Conservation (phyloP, 2,888 invertebrate genomes). For the Dryobotodes eremita region DNA sequence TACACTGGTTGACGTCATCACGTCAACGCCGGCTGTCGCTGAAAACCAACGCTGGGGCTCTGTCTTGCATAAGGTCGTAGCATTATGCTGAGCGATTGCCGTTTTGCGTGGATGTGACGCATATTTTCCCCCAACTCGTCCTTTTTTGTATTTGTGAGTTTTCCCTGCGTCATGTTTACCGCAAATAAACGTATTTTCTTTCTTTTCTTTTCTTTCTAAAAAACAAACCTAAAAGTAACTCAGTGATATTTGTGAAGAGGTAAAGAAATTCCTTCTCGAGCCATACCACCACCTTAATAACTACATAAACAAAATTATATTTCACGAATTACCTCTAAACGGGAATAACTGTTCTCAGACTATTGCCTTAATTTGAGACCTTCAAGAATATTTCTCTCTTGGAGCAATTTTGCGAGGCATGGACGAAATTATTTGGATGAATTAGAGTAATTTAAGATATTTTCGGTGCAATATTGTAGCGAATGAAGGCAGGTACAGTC, state of each 20-base stretch:
- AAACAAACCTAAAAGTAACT: constrained; percentile 4
- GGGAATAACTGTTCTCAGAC: constrained; percentile 41
- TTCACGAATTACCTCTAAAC: constrained; percentile 39
- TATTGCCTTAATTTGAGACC: constrained; percentile 52
- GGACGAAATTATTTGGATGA: constrained; percentile 43
- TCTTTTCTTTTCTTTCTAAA: neutral
- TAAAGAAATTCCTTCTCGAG: constrained; percentile 12
- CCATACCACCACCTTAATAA: constrained; percentile 38
- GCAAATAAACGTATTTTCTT: too few species aligned
- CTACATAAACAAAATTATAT: constrained; percentile 61
- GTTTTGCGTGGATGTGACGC: too few species aligned
- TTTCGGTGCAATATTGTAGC: constrained; percentile 26
- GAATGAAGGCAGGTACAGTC: neutral
- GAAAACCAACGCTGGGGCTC: too few species aligned
- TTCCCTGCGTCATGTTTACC: too few species aligned
- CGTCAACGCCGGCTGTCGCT: too few species aligned
- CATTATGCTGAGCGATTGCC: too few species aligned
- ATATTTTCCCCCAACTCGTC: too few species aligned
- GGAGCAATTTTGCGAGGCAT: constrained; percentile 36
- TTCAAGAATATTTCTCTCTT: constrained; percentile 41
- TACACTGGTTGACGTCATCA: too few species aligned
- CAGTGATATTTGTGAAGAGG: constrained; percentile 12
- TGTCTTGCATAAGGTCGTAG: too few species aligned
- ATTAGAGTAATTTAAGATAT: constrained; percentile 42
- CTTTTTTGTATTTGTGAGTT: too few species aligned